phyloP scores from a whole-genome alignment of 2,797 vertebrate genomes.

The Centroberyx gerrardi region DNA sequence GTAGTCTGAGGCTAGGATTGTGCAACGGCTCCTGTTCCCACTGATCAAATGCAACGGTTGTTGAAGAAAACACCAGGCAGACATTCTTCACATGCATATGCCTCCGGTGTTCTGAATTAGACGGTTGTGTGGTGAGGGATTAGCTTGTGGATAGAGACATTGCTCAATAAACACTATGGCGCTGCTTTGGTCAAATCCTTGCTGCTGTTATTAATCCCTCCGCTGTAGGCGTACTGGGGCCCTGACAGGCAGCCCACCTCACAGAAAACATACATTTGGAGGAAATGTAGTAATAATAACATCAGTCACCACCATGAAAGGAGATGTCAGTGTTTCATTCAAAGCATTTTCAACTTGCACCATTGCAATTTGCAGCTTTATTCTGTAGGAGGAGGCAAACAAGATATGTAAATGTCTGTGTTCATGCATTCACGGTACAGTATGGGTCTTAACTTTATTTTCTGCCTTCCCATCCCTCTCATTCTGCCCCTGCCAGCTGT shows the following conservation, averaged over 20 bases:
- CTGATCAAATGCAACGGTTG: neutral
- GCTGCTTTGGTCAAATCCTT: constrained; percentile 16
- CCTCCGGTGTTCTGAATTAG: neutral
- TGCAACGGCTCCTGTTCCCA: neutral
- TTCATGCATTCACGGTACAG: constrained; percentile 1
- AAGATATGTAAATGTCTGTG: constrained; percentile 17
- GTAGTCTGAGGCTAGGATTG: neutral
- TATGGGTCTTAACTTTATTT: constrained; percentile 33
- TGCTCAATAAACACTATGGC: neutral
- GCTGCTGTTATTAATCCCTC: constrained; percentile 27
- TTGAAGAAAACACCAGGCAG: neutral
- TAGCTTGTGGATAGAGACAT: neutral
- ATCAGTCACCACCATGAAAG: neutral
- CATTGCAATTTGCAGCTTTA: neutral
- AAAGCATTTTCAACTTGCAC: constrained; percentile 6
- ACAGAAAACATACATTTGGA: neutral
- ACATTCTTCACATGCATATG: neutral
- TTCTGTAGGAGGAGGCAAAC: neutral
- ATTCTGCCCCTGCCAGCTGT: constrained; percentile 32
- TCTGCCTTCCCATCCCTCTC: neutral
- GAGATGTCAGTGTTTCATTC: neutral
- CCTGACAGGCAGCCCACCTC: constrained; percentile 27
- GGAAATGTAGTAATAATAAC: neutral
- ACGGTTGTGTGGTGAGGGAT: constrained; percentile 16
- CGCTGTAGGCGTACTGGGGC: neutral